Evolutionary conservation across 2,113 vertebrate genomes (phyloP).

Genomic region (Psilopogon haemacephalus): DNA sequence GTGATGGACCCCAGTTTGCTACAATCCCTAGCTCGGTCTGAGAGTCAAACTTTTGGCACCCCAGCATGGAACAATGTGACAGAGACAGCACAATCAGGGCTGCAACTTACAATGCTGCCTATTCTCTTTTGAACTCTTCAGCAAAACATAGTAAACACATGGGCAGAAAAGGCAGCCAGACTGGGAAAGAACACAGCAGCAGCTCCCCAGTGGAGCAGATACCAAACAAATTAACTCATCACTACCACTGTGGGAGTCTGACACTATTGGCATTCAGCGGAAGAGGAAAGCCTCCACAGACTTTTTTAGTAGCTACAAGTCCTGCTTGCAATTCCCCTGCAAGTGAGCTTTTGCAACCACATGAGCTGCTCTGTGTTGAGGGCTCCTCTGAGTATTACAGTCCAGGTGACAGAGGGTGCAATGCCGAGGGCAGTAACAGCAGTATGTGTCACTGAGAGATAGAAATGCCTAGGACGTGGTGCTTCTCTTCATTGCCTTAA

Average conservation of each 20-base stretch:
- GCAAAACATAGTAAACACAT: neutral
- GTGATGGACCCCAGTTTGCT: neutral
- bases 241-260: neutral
- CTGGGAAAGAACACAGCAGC: neutral
- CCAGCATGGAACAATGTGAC: rapidly evolving
- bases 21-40: neutral
- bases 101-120: neutral
- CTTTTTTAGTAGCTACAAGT: neutral
- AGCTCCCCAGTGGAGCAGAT: neutral
- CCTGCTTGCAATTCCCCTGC: neutral
- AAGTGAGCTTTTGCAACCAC: neutral
- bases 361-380: neutral
- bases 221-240: neutral
- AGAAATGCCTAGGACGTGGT: neutral
- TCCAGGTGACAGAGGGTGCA: neutral
- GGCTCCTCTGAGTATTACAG: neutral
- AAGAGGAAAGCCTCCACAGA: neutral
- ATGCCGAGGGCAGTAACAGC: neutral
- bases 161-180: neutral
- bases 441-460: neutral
- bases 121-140: neutral
- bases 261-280: rapidly evolving
- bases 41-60: neutral
- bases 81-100: neutral
- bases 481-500: neutral